Base-by-base conservation (phyloP, 2,113 vertebrate species). In the Grantiella picta region DNA sequence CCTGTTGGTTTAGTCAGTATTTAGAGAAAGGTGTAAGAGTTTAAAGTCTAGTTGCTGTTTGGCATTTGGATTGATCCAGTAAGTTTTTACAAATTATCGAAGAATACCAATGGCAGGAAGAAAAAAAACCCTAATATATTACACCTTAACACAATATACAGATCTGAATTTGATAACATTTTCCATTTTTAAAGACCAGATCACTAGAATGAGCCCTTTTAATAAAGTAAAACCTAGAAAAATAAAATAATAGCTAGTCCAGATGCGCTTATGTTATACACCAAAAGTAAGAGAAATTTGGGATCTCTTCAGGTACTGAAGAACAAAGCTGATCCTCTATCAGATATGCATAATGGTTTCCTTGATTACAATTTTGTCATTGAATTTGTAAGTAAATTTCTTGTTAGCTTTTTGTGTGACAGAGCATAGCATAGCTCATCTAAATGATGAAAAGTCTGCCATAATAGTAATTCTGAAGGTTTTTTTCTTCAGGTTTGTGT, bases 311-410 rank as follows among this genome's bases (percentile, higher is more conserved):
- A 72, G 35, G 18, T 61, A 24, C 35, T 72, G 27, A 21, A 73
- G 65, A 68, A 29, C 42, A 56, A 91, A 75, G 44, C 52, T 63
- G 22, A 53, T 82, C 11, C 11, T 79, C 20, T 56, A 23, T 78
- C 56, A 45, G 38, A 47, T 53, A 79, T 0, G 1, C 22, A 21
- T 84, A 94, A 69, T 57, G 8, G 29, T 44, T 84, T 42, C 33
- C 28, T 89, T 87, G 83, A 93, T 42, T 85, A 13, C 8, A 42
- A 3, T 72, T 96, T 92, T 66, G 12, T 69, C 15, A 18, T 81
- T 82, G 56, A 6, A 35, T 86, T 88, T 92, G 13, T 82, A 83
- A 89, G 75, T 59, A 75, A 28, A n/a, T 91, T 69, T 71, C 15
- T 75, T 35, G 28, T 82, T 91, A 69, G 24, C 10, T 85, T 75